phyloP scores from a whole-genome alignment of 1,140 invertebrate genomes.

The Scylla paramamosain region DNA sequence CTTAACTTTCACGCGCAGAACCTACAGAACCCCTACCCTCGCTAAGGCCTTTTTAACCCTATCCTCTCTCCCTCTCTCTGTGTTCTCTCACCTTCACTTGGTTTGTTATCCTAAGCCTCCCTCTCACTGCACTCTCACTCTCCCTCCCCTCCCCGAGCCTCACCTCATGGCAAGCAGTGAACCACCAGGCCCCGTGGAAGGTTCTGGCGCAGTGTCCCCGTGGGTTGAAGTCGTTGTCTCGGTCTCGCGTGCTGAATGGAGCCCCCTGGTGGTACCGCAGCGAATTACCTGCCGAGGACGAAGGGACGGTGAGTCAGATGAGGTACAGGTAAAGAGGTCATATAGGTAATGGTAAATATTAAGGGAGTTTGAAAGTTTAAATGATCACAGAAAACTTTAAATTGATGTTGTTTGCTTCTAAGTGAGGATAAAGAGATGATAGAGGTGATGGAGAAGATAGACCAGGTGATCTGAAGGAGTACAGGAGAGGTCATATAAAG shows the following conservation, averaged over 20 bases:
- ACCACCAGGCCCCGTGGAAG: conserved; percentile 80
- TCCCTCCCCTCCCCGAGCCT: neutral
- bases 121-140: neutral
- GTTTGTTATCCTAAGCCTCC: too few species aligned
- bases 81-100: too few species aligned
- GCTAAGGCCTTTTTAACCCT: neutral
- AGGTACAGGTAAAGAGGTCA: neutral
- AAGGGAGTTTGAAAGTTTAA: neutral
- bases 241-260: conserved; percentile 79
- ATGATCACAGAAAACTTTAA: too few species aligned
- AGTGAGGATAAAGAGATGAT: neutral
- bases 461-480: too few species aligned
- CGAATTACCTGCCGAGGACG: conserved; percentile 69
- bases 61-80: too few species aligned
- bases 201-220: conserved; percentile 78
- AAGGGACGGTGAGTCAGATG: neutral
- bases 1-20: neutral
- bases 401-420: too few species aligned
- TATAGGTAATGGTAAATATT: neutral
- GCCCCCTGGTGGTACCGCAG: conserved; percentile 77
- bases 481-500: neutral
- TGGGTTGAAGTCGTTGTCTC: conserved; percentile 79
- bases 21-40: neutral
- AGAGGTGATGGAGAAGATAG: conserved; percentile 16
- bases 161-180: conserved; percentile 78